A percentile compares a stretch with the other conserved stretches of the same genome.
Evolutionary conservation across 2,113 vertebrate genomes (phyloP).

Genomic region (Varanus salvator): DNA sequence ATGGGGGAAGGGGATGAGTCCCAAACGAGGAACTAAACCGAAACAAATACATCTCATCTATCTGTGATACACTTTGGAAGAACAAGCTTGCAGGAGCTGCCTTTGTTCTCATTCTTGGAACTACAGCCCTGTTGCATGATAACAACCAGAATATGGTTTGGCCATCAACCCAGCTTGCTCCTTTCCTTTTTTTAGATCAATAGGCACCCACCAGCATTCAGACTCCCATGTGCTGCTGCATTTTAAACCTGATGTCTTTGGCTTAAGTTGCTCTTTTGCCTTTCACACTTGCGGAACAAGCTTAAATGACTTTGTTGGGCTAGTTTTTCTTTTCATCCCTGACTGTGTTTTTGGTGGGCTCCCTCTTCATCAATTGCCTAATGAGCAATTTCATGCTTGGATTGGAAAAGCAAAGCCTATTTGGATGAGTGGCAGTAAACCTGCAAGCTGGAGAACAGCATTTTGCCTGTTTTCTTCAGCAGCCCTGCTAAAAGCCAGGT

Average conservation of each 20-base stretch:
- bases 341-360: neutral
- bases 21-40: no score
- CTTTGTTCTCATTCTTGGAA: neutral
- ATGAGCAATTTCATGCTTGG: conserved; percentile 28
- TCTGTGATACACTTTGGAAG: no score
- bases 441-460: neutral
- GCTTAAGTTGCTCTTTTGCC: neutral
- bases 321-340: neutral
- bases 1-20: no score
- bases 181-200: neutral
- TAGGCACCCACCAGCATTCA: neutral
- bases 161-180: neutral
- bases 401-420: neutral
- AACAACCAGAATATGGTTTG: neutral
- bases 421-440: conserved; percentile 12
- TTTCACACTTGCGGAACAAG: neutral
- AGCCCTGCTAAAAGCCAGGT: neutral
- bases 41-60: no score
- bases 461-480: neutral
- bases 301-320: conserved; percentile 9
- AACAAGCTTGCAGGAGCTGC: no score
- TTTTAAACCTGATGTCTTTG: neutral
- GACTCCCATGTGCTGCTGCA: neutral
- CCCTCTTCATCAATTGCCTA: conserved; percentile 14
- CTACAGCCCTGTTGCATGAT: neutral